A percentile compares a stretch with the other conserved stretches of the same genome.
Evolutionary conservation across 2,888 invertebrate genomes (phyloP).

Genomic region (Polietes domitor): DNA sequence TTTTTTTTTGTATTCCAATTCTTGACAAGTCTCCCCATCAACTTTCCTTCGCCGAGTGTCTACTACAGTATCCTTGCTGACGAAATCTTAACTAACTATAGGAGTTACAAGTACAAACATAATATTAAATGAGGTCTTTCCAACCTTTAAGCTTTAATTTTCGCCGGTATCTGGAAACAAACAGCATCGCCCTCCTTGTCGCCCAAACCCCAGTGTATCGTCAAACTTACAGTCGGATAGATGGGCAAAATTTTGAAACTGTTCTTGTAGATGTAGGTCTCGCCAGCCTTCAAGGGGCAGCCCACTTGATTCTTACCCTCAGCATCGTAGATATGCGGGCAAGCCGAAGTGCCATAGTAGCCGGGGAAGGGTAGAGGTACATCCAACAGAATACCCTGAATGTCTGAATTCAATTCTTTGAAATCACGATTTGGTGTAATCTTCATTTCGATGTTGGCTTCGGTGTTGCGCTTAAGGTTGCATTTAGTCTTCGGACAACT

Average conservation of each 20-base stretch:
- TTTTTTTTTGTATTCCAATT: no score
- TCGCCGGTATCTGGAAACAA: conserved; percentile 88
- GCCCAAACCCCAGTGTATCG: conserved; percentile 85
- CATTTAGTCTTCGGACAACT: conserved; percentile 86
- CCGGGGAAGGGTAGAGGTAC: conserved; percentile 88
- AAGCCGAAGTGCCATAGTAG: conserved; percentile 87
- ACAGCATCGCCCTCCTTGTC: conserved; percentile 81
- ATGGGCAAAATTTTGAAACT: conserved; percentile 82
- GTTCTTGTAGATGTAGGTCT: conserved; percentile 87
- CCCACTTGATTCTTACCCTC: conserved; percentile 83
- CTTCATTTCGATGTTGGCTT: conserved; percentile 82
- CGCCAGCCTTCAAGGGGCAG: conserved; percentile 87
- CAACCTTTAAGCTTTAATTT: conserved; percentile 82
- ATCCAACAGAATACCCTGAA: conserved; percentile 84
- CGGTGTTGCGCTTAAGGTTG: conserved; percentile 84
- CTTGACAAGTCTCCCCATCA: no score
- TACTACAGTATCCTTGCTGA: no score
- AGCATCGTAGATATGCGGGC: conserved; percentile 84
- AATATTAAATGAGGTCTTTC: no score
- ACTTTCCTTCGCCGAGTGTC: no score
- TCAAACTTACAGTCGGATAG: conserved; percentile 82
- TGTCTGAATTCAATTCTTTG: conserved; percentile 83
- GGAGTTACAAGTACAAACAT: no score
- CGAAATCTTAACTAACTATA: no score
- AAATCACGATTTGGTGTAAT: conserved; percentile 84